A percentile compares a stretch with the other conserved stretches of the same genome.
Evolutionary conservation across 2,797 vertebrate genomes (phyloP).

Genomic region (Pangasius sanitwongsei): DNA sequence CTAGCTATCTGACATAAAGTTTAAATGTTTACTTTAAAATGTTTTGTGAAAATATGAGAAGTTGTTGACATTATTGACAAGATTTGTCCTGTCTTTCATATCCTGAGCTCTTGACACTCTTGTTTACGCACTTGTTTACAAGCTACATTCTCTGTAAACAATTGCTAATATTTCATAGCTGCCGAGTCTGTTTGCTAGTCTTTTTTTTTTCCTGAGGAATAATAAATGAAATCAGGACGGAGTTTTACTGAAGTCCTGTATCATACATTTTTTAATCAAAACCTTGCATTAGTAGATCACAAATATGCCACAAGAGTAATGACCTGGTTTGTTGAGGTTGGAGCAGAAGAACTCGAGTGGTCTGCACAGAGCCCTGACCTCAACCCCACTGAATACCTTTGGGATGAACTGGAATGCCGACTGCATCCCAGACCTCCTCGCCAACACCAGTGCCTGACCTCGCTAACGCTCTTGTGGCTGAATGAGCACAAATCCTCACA

Average conservation of each 20-base stretch:
- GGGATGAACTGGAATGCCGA: background rate
- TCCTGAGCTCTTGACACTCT: background rate
- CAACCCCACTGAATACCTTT: background rate
- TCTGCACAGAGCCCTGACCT: background rate
- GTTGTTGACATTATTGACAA: no score
- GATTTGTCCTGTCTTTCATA: background rate
- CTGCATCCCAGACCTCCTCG: background rate
- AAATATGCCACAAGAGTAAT: background rate
- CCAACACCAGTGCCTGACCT: background rate
- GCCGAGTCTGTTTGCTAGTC: background rate
- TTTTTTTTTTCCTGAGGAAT: background rate
- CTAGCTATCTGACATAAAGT: background rate
- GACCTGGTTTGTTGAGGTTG: background rate
- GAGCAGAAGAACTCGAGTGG: background rate
- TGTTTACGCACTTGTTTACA: background rate
- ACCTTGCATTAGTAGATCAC: background rate
- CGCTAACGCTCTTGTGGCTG: background rate
- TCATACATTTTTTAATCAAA: background rate
- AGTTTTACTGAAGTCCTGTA: background rate
- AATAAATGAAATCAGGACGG: background rate
- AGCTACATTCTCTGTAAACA: background rate
- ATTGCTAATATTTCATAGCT: background rate
- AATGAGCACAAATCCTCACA: background rate
- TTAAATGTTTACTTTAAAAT: background rate
- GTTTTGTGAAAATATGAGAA: background rate